phyloP scores from a whole-genome alignment of 23 tunicate genomes.

The Ciona savignyi region DNA sequence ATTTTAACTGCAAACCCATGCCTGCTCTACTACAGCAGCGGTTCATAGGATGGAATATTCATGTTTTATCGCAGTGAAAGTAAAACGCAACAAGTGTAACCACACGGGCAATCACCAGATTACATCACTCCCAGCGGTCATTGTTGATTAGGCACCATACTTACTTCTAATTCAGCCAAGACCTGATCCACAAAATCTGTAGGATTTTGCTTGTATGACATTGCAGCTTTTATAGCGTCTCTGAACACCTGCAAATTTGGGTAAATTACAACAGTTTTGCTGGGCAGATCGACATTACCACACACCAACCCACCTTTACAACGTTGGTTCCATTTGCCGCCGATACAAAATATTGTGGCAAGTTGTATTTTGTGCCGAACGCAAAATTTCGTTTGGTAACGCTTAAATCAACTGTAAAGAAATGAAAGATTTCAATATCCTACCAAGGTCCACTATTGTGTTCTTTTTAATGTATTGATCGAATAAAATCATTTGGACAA shows the following conservation, averaged over 20 bases:
- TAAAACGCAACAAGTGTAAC: too few relatives aligned
- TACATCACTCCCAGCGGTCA: too few relatives aligned
- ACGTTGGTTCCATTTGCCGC: conserved; percentile 99
- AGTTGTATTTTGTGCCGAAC: conserved; percentile 61
- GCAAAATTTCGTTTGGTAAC: conserved; percentile 79
- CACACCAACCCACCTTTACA: conserved; percentile 49
- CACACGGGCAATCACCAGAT: too few relatives aligned
- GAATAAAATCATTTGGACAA: too few relatives aligned
- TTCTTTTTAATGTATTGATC: too few relatives aligned
- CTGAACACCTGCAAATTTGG: conserved; percentile 54
- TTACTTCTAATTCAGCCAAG: conserved; percentile 74
- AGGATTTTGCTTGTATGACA: conserved; percentile 77
- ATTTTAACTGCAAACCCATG: neutral
- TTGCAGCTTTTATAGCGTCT: conserved; percentile 84
- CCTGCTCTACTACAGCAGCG: too few relatives aligned
- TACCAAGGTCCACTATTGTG: too few relatives aligned
- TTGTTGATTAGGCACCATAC: too few relatives aligned
- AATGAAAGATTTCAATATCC: too few relatives aligned
- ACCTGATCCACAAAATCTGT: conserved; percentile 89
- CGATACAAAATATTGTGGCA: conserved; percentile 72
- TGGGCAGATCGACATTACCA: neutral
- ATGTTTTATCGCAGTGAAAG: too few relatives aligned
- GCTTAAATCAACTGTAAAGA: conserved; percentile 54
- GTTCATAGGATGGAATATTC: too few relatives aligned
- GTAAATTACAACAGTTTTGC: neutral